Conservation (phyloP, 37 sponge, comb jelly and placozoan species). For the Eunapius fragilis region DNA sequence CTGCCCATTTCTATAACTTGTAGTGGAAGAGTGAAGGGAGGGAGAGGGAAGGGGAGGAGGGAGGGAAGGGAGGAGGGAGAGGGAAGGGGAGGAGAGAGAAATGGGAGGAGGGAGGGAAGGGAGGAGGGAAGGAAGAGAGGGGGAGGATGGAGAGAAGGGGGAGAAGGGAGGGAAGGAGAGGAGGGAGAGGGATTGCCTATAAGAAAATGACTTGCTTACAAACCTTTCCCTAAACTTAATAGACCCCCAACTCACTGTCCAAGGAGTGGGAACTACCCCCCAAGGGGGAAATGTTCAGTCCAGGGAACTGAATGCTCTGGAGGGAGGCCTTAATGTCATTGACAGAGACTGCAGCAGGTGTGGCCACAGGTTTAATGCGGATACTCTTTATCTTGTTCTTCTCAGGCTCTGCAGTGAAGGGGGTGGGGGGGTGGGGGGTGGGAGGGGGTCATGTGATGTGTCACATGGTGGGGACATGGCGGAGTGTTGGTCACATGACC, state of each 20-base stretch:
- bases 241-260: slow-evolving; percentile 13
- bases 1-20: no score
- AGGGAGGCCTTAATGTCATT: slow-evolving; percentile 69
- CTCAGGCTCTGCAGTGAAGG: slow-evolving; percentile 17
- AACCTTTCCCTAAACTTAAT: no score
- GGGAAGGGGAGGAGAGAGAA: no score
- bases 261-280: slow-evolving; percentile 18
- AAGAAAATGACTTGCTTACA: no score
- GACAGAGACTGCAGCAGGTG: slow-evolving; percentile 34
- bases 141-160: no score
- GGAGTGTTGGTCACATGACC: not conserved
- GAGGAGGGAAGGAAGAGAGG: no score
- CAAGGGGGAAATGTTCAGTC: not conserved
- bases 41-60: no score
- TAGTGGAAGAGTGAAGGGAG: no score
- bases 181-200: no score
- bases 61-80: no score
- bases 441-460: not conserved
- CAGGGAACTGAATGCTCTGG: slow-evolving; percentile 16
- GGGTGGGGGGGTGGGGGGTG: not conserved
- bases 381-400: slow-evolving; percentile 19
- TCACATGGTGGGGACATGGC: not conserved
- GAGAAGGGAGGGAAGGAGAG: no score
- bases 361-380: slow-evolving; percentile 23
- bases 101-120: no score